phyloP scores from a whole-genome alignment of 2,888 invertebrate species.

The Mycalesis mineus region DNA sequence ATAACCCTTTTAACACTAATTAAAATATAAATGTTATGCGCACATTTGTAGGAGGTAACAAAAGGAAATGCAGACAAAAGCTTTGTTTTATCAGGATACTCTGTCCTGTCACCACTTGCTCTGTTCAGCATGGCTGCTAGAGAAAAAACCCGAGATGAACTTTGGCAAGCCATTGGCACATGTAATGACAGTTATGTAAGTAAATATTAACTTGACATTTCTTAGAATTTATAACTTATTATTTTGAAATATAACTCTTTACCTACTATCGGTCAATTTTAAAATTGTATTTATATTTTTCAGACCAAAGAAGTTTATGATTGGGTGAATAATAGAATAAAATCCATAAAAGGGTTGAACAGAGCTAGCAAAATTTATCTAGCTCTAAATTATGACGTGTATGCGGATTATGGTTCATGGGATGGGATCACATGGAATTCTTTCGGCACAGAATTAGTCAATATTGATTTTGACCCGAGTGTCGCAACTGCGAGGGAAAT shows the following conservation, averaged over 20 bases:
- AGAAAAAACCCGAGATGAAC: conserved; percentile 56
- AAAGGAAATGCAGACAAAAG: conserved; percentile 45
- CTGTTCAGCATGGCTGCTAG: conserved; percentile 54
- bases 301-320: conserved; percentile 54
- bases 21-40: conserved; percentile 9
- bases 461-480: conserved; percentile 78
- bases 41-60: conserved; percentile 47
- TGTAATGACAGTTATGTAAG: conserved; percentile 49
- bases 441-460: conserved; percentile 80
- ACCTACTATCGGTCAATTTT: too few species aligned
- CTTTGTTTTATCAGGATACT: conserved; percentile 65
- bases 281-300: background rate
- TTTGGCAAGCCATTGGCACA: conserved; percentile 50
- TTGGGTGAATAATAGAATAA: conserved; percentile 37
- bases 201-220: background rate
- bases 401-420: conserved; percentile 76
- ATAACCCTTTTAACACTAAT: too few species aligned
- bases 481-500: conserved; percentile 75
- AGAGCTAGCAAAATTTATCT: conserved; percentile 85
- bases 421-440: conserved; percentile 69
- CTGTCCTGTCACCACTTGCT: conserved; percentile 60
- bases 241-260: too few species aligned
- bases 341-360: conserved; percentile 63
- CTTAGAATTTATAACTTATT: background rate
- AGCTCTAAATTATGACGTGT: conserved; percentile 64